phyloP scores from a whole-genome alignment of 2,888 invertebrate species.

The Standfussiana lucernea region DNA sequence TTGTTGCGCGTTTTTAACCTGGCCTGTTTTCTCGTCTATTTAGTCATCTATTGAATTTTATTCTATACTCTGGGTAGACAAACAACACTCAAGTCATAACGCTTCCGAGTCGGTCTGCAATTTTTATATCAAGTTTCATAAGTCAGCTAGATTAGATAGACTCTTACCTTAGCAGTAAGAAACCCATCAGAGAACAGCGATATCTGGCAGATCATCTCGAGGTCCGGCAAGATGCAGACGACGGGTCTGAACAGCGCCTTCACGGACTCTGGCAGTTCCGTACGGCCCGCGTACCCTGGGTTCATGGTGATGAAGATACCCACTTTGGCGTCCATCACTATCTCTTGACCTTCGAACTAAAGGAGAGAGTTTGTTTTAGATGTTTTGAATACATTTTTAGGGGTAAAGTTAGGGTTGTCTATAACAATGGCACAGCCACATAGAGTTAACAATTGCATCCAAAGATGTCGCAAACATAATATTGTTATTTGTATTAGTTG shows the following conservation, averaged over 20 bases:
- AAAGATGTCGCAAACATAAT: neutral
- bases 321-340: slow-evolving; percentile 95
- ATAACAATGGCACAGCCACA: neutral
- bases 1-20: too few species aligned
- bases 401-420: neutral
- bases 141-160: too few species aligned
- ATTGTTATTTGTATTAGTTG: neutral
- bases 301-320: slow-evolving; percentile 99
- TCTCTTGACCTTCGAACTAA: slow-evolving; percentile 96
- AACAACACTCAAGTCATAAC: too few species aligned
- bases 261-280: slow-evolving; percentile 97
- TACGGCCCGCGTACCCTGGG: slow-evolving; percentile 97
- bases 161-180: slow-evolving; percentile 94
- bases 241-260: slow-evolving; percentile 98
- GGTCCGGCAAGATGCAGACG: slow-evolving; percentile 97
- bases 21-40: too few species aligned
- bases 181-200: slow-evolving; percentile 98
- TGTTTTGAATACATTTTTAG: neutral
- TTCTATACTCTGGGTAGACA: too few species aligned
- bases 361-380: slow-evolving; percentile 40
- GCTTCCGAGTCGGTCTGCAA: too few species aligned
- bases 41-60: too few species aligned
- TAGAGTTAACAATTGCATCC: neutral
- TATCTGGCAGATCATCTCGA: slow-evolving; percentile 97
- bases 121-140: too few species aligned